A percentile compares a stretch with the other conserved stretches of the same genome.
Evolutionary conservation across 2,113 vertebrate genomes (phyloP).

Genomic region (Myrmophylax atrothorax): DNA sequence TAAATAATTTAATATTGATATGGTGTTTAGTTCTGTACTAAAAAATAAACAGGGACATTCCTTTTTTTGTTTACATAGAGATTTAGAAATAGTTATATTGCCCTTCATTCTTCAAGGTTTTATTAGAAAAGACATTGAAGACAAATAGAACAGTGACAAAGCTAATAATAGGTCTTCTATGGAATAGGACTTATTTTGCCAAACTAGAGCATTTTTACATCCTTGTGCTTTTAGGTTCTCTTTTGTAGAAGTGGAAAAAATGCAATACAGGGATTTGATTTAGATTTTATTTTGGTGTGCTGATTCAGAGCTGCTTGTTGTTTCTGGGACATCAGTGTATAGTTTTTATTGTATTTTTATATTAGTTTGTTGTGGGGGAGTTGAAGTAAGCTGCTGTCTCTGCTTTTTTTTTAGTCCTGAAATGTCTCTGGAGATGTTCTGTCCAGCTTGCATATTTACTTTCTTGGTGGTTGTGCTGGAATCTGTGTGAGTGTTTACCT

Average conservation of each 20-base stretch:
- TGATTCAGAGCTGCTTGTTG: not conserved
- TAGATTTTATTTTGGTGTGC: not conserved
- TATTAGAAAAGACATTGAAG: conserved; percentile 27
- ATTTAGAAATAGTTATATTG: conserved; percentile 19
- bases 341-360: not conserved
- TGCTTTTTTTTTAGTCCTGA: not conserved
- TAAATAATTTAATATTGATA: not conserved
- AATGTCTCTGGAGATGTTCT: not conserved
- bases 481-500: not conserved
- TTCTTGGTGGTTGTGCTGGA: not conserved
- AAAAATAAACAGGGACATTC: not conserved
- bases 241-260: not conserved
- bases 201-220: conserved; percentile 17
- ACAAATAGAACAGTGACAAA: conserved; percentile 45
- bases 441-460: not conserved
- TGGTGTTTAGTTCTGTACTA: not conserved
- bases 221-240: not conserved
- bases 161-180: conserved; percentile 18
- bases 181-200: not conserved
- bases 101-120: conserved; percentile 22
- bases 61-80: not conserved
- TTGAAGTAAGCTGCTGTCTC: not conserved
- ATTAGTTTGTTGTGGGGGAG: not conserved
- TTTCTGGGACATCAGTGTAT: not conserved
- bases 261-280: not conserved